Evolutionary conservation across 2,888 invertebrate genomes (phyloP).

Genomic region (Sphecodes monilicornis): DNA sequence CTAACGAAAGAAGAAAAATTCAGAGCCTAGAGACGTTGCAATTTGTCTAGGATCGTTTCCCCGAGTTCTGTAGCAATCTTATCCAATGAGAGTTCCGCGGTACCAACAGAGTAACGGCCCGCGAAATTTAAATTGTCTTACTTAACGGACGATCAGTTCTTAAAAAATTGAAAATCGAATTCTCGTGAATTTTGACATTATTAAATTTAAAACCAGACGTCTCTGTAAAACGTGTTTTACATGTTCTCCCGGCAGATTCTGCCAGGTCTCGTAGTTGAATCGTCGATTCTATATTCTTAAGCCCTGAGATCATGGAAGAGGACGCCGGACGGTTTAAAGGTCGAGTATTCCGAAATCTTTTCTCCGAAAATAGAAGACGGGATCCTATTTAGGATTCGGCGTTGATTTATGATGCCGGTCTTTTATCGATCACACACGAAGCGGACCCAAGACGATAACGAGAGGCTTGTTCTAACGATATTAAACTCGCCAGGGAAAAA

Average conservation of each 20-base stretch:
- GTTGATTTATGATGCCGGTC: conserved; percentile 20
- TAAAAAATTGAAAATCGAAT: neutral
- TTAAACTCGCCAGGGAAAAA: neutral
- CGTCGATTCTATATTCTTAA: neutral
- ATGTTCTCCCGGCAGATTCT: neutral
- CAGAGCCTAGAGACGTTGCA: no score
- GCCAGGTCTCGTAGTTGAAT: neutral
- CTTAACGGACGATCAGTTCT: neutral
- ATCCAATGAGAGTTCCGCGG: no score
- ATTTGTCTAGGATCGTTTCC: no score
- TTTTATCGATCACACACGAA: conserved; percentile 12
- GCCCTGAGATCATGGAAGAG: neutral
- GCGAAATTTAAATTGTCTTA: no score
- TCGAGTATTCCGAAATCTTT: neutral
- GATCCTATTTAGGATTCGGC: neutral
- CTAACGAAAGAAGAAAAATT: no score
- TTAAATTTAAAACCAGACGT: neutral
- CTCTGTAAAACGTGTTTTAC: neutral
- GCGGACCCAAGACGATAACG: conserved; percentile 27
- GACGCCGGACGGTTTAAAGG: neutral
- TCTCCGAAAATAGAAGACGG: conserved; percentile 1
- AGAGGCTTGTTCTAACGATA: conserved; percentile 37
- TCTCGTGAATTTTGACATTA: neutral
- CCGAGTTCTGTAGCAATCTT: no score
- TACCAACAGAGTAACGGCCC: no score